Base-by-base conservation (phyloP, 1,140 invertebrate species). In the Drosophila pruinosa region DNA sequence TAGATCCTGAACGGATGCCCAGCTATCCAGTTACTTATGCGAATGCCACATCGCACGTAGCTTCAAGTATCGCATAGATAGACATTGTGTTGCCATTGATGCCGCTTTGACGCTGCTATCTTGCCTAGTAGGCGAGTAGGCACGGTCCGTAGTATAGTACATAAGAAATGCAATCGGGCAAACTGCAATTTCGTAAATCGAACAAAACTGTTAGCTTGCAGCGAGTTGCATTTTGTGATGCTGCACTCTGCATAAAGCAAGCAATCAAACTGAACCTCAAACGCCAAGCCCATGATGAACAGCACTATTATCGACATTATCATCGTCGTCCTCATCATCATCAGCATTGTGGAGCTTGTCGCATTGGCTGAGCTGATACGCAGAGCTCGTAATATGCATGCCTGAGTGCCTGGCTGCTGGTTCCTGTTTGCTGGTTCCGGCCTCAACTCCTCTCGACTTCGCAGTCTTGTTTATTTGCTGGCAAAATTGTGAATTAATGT, bases 401-500 rank as follows among this genome's bases (percentile, higher is more conserved):
- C 45, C 48, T 36, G 21, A 36, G 47, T 67, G 56, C 54, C 43
- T 24, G 24, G 43, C n/a, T n/a, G n/a, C n/a, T n/a, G n/a, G n/a
- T n/a, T n/a, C n/a, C n/a, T n/a, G n/a, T n/a, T n/a, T n/a, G n/a
- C n/a, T n/a, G n/a, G n/a, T 58, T 58, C 54, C 43, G 54, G 63
- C 43, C 41, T 28, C n/a, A n/a, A n/a, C n/a, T 12, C 65, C 38
- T 45, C 58, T 45, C 34, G 14, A 34, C 53, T 31, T 17, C 41
- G 59, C 56, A 53, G 57, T 31, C 72, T 68, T 81, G 81, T 88
- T 86, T 85, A 85, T 81, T 80, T 77, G 65, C 81, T 77, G 74
- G 73, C 82, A 81, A 85, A 85, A 86, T 85, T 85, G 81, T 86
- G 81, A 86, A 85, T 86, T 85, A 85, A 86, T 86, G 81, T 77